These are phyloP conservation scores for Pithecia hirsuta DNA, from an alignment of 2,797 vertebrate genomes.

Conservation along the genomic window DNA sequence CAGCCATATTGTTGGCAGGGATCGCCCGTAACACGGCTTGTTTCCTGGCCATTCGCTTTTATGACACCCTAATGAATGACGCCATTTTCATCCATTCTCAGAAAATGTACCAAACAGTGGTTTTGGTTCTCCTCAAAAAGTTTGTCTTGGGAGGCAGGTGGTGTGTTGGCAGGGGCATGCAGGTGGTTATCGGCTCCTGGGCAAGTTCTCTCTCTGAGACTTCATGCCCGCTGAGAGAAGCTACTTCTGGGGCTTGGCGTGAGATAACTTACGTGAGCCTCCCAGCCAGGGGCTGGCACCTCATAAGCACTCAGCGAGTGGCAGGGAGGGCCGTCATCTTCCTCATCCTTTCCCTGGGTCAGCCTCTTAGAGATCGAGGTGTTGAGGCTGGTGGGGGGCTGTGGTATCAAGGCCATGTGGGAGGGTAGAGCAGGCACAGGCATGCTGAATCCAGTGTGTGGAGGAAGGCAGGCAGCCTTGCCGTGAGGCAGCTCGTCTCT, in stretches of 20 bases:
- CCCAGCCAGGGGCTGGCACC: not conserved
- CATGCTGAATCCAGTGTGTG: no score
- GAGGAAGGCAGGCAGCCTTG: no score
- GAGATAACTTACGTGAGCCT: not conserved
- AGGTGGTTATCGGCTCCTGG: rapidly evolving
- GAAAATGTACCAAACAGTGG: not conserved
- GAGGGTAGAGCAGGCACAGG: rapidly evolving
- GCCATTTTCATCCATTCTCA: not conserved
- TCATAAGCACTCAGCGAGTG: rapidly evolving
- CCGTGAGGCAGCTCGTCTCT: not conserved
- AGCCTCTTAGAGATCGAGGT: rapidly evolving
- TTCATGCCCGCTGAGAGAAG: rapidly evolving
- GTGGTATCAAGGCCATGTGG: not conserved
- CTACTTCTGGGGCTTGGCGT: not conserved
- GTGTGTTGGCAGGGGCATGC: rapidly evolving
- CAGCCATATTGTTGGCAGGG: not conserved
- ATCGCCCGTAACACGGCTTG: rapidly evolving
- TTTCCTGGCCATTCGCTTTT: not conserved
- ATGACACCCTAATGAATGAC: not conserved
- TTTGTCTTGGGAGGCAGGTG: not conserved
- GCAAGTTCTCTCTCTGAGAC: not conserved
- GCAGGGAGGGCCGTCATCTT: not conserved
- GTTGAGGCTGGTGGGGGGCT: not conserved
- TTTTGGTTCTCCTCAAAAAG: not conserved
- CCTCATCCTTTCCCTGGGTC: not conserved